phyloP scores from a whole-genome alignment of 2,888 invertebrate species.

The Autographa pulchrina region DNA sequence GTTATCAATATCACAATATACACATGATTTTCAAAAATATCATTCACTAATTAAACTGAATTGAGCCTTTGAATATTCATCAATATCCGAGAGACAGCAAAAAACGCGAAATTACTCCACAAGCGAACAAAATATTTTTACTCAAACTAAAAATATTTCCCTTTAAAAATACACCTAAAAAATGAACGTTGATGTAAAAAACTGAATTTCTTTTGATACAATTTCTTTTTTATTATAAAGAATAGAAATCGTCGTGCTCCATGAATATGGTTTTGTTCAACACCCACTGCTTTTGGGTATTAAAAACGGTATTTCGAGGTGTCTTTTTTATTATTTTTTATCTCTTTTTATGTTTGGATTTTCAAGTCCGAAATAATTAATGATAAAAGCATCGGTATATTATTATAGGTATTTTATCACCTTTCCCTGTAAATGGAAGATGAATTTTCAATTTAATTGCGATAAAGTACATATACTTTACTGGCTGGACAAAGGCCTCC shows the following conservation, averaged over 20 bases:
- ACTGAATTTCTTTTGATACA: constrained; percentile 2
- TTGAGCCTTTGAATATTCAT: not conserved
- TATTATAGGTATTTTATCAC: not conserved
- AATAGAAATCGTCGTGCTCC: constrained; percentile 5
- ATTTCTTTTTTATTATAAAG: constrained; percentile 7
- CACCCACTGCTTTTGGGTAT: constrained; percentile 8
- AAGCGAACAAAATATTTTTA: not conserved
- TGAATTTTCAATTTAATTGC: not conserved
- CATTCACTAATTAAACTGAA: not conserved
- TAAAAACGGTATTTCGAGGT: constrained; percentile 6
- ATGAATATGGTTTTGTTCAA: constrained; percentile 6
- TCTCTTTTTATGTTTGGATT: constrained; percentile 4
- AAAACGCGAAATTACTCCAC: not conserved
- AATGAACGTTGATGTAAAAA: not conserved
- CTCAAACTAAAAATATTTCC: constrained; percentile 2
- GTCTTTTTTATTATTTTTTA: not conserved
- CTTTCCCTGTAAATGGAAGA: not conserved
- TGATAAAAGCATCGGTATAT: not conserved
- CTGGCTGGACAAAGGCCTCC: no score
- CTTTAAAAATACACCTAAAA: not conserved
- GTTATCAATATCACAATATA: not conserved
- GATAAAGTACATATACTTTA: no score
- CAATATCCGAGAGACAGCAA: not conserved
- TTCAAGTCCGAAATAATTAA: constrained; percentile 6
- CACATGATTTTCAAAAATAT: not conserved